Conservation (phyloP, 2,797 vertebrate genomes). For the Cirrhinus mrigala region DNA sequence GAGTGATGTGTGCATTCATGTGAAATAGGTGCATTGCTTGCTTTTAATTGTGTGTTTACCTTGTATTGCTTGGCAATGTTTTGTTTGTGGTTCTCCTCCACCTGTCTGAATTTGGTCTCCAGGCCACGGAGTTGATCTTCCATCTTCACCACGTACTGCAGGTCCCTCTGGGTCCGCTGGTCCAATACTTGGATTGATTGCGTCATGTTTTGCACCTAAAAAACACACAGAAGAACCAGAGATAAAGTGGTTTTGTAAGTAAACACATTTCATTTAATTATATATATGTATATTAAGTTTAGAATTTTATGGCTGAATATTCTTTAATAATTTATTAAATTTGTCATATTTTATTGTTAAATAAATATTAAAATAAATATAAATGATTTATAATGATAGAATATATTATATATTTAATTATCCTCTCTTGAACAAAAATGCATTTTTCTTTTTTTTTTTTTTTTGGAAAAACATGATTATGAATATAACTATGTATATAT, state of each 20-base stretch:
- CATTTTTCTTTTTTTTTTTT: too few relatives aligned
- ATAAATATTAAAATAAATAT: too few relatives aligned
- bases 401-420: too few relatives aligned
- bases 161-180: constrained; percentile 94
- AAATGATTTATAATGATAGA: too few relatives aligned
- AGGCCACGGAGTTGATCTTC: constrained; percentile 96
- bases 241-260: not conserved
- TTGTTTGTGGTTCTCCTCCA: constrained; percentile 98
- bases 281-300: not conserved
- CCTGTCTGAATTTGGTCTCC: constrained; percentile 97
- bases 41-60: constrained; percentile 75
- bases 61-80: constrained; percentile 99
- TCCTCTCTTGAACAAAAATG: too few relatives aligned
- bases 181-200: constrained; percentile 98
- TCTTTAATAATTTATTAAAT: too few relatives aligned
- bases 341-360: too few relatives aligned
- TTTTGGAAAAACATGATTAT: too few relatives aligned
- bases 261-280: not conserved
- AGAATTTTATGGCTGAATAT: too few relatives aligned
- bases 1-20: not conserved
- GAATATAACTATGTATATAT: not conserved
- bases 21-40: not conserved
- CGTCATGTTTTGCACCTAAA: constrained; percentile 99
- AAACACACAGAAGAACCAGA: constrained; percentile 1
- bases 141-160: constrained; percentile 99